These are phyloP conservation scores for Drosophila biarmipes DNA, from an alignment of 1,140 invertebrate species.

Conservation along the genomic window DNA sequence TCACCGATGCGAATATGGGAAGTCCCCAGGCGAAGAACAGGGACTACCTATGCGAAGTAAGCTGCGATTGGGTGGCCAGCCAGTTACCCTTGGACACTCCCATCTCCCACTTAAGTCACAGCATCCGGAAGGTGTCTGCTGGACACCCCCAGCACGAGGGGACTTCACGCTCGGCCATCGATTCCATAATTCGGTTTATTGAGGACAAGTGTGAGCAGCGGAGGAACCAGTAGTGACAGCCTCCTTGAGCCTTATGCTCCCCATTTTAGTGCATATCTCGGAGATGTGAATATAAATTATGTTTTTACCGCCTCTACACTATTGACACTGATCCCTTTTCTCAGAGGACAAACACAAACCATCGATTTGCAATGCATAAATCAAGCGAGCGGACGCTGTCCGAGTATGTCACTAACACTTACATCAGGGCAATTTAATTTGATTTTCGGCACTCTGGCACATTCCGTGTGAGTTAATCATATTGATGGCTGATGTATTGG, in stretches of 20 bases:
- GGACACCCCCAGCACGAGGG: constrained; percentile 86
- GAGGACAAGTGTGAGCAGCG: constrained; percentile 81
- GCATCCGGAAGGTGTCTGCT: constrained; percentile 85
- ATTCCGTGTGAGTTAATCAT: constrained; percentile 74
- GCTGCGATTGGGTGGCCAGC: constrained; percentile 86
- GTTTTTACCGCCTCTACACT: constrained; percentile 42
- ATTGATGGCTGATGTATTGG: constrained; percentile 77
- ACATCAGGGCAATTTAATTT: constrained; percentile 82
- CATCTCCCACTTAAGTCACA: constrained; percentile 40
- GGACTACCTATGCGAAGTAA: constrained; percentile 83
- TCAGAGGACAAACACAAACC: constrained; percentile 74
- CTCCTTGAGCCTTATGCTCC: too few species aligned
- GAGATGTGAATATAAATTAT: constrained; percentile 59
- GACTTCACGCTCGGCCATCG: constrained; percentile 86
- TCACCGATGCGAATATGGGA: constrained; percentile 89
- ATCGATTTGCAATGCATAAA: constrained; percentile 77
- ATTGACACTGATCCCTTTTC: too few species aligned
- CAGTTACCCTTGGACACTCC: constrained; percentile 84
- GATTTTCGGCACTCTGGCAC: constrained; percentile 75
- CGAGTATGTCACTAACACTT: constrained; percentile 79
- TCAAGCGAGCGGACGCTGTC: constrained; percentile 44
- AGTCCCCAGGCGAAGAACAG: constrained; percentile 64
- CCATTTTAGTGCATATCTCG: constrained; percentile 3
- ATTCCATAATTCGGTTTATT: constrained; percentile 86
- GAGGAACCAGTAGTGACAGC: constrained; percentile 22